Evolutionary conservation across 2,113 vertebrate species (phyloP).

Genomic region (Eclectus roratus): DNA sequence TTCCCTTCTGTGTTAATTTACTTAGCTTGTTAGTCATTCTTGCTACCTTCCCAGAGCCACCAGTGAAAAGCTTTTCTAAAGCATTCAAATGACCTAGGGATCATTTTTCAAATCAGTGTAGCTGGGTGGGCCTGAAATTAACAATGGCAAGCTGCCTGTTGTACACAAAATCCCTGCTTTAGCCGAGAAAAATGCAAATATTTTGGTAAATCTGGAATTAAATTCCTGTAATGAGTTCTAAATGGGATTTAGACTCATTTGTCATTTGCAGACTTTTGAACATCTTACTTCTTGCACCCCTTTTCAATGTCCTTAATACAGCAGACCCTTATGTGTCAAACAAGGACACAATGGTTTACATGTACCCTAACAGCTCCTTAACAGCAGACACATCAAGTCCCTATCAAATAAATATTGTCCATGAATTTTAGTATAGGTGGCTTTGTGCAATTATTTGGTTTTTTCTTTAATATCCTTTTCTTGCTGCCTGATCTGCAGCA

Average conservation of each 20-base stretch:
- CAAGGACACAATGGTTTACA: not conserved
- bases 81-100: not conserved
- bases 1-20: not conserved
- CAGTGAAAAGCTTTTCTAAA: not conserved
- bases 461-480: slow-evolving; percentile 45
- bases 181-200: not conserved
- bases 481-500: not conserved
- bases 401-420: not conserved
- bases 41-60: not conserved
- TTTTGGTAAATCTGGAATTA: not conserved
- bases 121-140: not conserved
- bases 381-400: not conserved
- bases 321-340: not conserved
- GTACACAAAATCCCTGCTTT: not conserved
- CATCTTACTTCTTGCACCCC: not conserved
- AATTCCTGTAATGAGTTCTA: not conserved
- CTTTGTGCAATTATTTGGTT: not conserved
- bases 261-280: not conserved
- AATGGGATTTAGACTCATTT: not conserved
- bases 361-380: not conserved
- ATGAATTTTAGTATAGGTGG: not conserved
- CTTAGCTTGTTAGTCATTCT: not conserved
- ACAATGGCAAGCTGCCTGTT: not conserved
- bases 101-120: not conserved
- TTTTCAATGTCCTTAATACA: not conserved